Base-by-base conservation (phyloP, 1,140 invertebrate genomes). In the Diorhabda elongata region DNA sequence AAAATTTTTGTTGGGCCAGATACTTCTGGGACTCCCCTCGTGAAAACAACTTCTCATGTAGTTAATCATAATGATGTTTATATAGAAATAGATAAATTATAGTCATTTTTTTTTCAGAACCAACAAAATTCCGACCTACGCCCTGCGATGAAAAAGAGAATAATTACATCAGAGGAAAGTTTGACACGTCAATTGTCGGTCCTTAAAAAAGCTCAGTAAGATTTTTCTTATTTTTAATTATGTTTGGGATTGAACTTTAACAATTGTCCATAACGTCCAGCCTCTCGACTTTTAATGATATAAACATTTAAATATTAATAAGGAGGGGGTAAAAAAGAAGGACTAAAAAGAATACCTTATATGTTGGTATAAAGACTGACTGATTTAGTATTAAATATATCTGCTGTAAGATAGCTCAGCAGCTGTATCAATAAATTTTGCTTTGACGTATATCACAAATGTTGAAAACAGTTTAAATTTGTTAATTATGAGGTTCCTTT, bases 181-280 rank as follows among this genome's bases (percentile, higher is more conserved):
- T 79, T 87, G 42, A 85, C 85, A 4, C 77, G 83, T 42, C 85
- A 87, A 78, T 81, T 87, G 58, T 82, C 83, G 71, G 85, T 86
- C 60, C 77, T 87, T 60, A 87, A 87, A 80, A 82, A 81, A 62
- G 59, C 82, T 79, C 79, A 84, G 82, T 80, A 86, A 85, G 68
- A 61, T 42, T 26, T 26, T 26, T 26, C 59, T 42, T 42, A 7
- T 41, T 8, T 61, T 61, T 61, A 41, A 42, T 41, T 61, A 5
- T 42, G 42, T 42, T 42, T 61, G 26, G 9, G 42, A 61, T 43
- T 61, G 42, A 61, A 41, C 59, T 42, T 61, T 42, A 42, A 61
- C 8, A 61, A 8, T 41, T 11, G 26, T 41, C 59, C 26, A 61
- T 61, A 52, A 52, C 47, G 47, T 52, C 47, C 47, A 52, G 47